A percentile compares a stretch with the other conserved stretches of the same genome.
Evolutionary conservation across 2,797 vertebrate species (phyloP).

Genomic region (Onychomys leucogaster): DNA sequence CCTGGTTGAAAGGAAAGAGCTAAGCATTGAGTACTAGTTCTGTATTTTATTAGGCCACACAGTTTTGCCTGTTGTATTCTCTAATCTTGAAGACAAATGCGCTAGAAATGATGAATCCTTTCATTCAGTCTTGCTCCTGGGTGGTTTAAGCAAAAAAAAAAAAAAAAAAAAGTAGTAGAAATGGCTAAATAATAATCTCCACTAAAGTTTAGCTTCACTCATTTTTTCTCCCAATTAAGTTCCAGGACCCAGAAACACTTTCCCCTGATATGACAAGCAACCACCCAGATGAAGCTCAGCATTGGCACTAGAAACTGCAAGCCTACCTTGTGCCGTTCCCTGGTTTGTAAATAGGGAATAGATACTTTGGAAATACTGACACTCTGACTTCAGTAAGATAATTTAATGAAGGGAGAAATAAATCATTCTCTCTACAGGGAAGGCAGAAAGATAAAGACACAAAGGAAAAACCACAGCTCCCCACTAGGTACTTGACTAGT

Average conservation of each 20-base stretch:
- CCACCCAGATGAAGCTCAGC: conserved; percentile 8
- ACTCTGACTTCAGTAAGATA: conserved; percentile 50
- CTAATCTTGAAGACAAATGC: not conserved
- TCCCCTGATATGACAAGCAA: conserved; percentile 21
- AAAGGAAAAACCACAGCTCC: not conserved
- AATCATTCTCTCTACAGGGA: not conserved
- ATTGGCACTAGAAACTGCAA: not conserved
- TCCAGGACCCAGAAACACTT: conserved; percentile 9
- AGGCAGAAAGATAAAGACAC: conserved; percentile 18
- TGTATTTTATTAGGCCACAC: not conserved
- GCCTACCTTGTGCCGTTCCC: not conserved
- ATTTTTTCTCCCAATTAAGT: conserved; percentile 36
- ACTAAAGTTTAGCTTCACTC: not conserved
- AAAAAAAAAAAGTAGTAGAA: too few species aligned
- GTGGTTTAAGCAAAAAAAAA: conserved; percentile 54
- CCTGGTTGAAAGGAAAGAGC: not conserved
- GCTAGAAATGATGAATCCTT: conserved; percentile 1
- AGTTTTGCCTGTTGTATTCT: conserved; percentile 14
- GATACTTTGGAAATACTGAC: not conserved
- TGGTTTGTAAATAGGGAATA: conserved; percentile 8
- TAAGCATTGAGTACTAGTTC: not conserved
- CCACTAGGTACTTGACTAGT: not conserved
- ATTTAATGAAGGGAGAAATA: conserved; percentile 32
- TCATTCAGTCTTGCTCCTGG: conserved; percentile 20
- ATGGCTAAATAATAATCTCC: not conserved